Base-by-base conservation (phyloP, 2,113 vertebrate genomes). In the Himantopus leucocephalus region DNA sequence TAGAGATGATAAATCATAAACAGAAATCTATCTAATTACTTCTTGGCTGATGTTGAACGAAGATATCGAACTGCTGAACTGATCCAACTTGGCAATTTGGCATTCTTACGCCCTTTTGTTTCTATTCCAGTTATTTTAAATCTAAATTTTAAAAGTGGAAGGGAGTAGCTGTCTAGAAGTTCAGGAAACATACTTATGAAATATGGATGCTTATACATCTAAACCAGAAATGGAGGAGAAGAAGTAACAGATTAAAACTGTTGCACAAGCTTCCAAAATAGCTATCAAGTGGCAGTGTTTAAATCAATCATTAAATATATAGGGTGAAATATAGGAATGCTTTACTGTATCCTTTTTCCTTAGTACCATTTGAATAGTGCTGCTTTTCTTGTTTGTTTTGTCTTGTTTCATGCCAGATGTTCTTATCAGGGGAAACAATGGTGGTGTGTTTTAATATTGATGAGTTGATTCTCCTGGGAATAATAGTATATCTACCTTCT, bases 391-490 rank as follows among this genome's bases (percentile, higher is more conserved):
- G 77, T 94, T 89, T 93, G 27, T 88, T 97, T 90, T 91, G 41
- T 87, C 85, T 82, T 89, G 71, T 95, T 94, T 96, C 22, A 23
- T 92, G 83, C 73, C 90, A 94, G 96, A 91, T 92, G 71, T 94
- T 96, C 95, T 97, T 88, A 82, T 63, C 58, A 26, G 70, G 29
- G 14, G 62, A 86, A 92, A 98, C 94, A 97, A 97, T 94, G 81
- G 81, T 72, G 53, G 30, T 70, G 12, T 91, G 72, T 96, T 98
- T 95, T 97, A 98, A 98, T 98, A 98, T 98, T 96, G 96, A 98
- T 98, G 97, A 98, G 91, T n/a, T 91, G 85, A 90, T 96, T 95
- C 96, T 98, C 74, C 45, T 88, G 95, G 85, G 98, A 96, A 83
- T 96, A 97, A 97, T 82, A 85, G 85, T 86, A 81, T 96, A 94